These are phyloP conservation scores for Trachelus troglodyta DNA, from an alignment of 2,888 invertebrate species.

Conservation along the genomic window DNA sequence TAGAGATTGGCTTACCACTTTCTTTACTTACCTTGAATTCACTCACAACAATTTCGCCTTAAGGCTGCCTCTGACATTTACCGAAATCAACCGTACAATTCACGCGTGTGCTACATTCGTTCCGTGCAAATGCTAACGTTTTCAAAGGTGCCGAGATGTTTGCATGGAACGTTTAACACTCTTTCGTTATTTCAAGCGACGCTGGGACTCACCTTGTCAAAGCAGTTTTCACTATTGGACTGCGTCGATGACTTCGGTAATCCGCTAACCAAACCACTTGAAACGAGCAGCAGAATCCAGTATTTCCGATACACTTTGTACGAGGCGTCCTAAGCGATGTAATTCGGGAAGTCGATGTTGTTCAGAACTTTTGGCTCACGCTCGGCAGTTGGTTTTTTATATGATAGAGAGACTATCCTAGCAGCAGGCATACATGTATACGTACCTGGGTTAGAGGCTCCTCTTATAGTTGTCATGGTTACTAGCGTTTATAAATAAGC, in stretches of 20 bases:
- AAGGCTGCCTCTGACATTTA: slow-evolving; percentile 18
- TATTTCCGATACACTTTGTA: slow-evolving; percentile 26
- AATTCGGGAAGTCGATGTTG: slow-evolving; percentile 8
- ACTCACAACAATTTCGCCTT: not conserved
- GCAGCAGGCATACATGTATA: not conserved
- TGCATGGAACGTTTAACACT: not conserved
- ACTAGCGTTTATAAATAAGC: slow-evolving; percentile 34
- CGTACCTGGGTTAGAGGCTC: not conserved
- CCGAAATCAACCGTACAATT: not conserved
- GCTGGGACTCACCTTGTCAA: not conserved
- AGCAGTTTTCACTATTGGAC: not conserved
- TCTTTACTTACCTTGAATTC: not conserved
- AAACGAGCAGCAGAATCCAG: slow-evolving; percentile 27
- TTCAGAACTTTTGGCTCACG: slow-evolving; percentile 17
- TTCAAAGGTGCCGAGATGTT: not conserved
- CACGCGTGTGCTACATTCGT: not conserved
- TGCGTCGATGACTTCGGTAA: not conserved
- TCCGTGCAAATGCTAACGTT: not conserved
- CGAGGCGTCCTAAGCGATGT: not conserved
- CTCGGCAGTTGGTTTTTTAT: slow-evolving; percentile 13
- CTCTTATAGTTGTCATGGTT: slow-evolving; percentile 10
- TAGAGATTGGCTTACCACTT: too few relatives aligned
- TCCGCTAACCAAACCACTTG: slow-evolving; percentile 12
- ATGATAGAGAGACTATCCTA: not conserved
- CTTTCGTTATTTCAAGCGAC: not conserved